These are phyloP conservation scores for Drepana falcataria DNA, from an alignment of 2,888 invertebrate species.

Conservation along the genomic window DNA sequence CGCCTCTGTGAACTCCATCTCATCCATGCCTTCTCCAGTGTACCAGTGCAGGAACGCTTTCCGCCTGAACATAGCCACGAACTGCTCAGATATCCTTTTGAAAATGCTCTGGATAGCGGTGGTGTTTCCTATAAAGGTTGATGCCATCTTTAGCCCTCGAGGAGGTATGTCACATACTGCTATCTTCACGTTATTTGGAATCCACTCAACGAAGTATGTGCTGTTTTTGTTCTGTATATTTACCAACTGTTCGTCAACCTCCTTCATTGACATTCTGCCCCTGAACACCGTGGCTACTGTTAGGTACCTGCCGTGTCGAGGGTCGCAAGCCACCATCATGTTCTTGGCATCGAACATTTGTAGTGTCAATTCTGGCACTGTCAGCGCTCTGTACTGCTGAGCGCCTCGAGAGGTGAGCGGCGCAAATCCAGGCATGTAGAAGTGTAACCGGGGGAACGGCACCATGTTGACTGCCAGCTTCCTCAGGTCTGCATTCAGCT, in stretches of 20 bases:
- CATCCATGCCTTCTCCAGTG: constrained; percentile 95
- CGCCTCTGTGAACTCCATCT: constrained; percentile 95
- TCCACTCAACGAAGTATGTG: constrained; percentile 89
- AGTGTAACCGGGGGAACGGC: constrained; percentile 83
- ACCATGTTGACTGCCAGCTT: constrained; percentile 72
- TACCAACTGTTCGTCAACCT: constrained; percentile 89
- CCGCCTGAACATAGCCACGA: constrained; percentile 95
- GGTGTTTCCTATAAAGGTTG: constrained; percentile 92
- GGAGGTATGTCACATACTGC: constrained; percentile 90
- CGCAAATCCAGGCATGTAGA: constrained; percentile 80
- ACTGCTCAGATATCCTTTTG: constrained; percentile 91
- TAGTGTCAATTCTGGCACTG: constrained; percentile 91
- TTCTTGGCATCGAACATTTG: constrained; percentile 83
- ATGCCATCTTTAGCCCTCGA: constrained; percentile 87
- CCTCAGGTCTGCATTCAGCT: constrained; percentile 66
- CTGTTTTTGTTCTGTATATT: constrained; percentile 89
- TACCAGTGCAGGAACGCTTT: constrained; percentile 99
- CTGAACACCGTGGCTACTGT: constrained; percentile 94
- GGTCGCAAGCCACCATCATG: constrained; percentile 95
- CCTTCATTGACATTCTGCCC: constrained; percentile 96
- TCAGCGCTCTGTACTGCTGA: constrained; percentile 93
- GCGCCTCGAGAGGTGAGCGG: constrained; percentile 88
- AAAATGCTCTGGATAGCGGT: constrained; percentile 93
- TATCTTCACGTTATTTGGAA: constrained; percentile 87
- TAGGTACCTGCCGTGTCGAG: constrained; percentile 91